Percentiles rank a stretch among this genome's conserved stretches.
These are phyloP conservation scores for Aplysia californica DNA, from an alignment of 1,140 invertebrate species.

Conservation along the genomic window DNA sequence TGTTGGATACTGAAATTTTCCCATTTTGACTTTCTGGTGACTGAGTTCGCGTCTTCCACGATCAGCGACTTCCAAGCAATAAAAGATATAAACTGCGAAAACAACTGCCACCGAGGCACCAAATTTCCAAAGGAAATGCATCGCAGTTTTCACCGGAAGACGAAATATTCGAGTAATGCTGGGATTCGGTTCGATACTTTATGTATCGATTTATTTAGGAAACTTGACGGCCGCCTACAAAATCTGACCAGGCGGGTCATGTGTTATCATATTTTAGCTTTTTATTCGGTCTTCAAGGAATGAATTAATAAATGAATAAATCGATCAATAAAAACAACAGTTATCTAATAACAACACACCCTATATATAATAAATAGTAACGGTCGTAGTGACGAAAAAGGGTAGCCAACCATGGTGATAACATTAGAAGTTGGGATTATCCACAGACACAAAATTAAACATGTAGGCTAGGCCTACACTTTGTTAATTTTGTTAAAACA, in stretches of 20 bases:
- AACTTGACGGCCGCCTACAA: background rate
- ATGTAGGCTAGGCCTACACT: too few relatives aligned
- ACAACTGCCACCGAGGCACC: background rate
- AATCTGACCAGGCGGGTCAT: background rate
- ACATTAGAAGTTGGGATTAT: background rate
- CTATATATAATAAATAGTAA: too few relatives aligned
- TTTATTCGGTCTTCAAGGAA: background rate
- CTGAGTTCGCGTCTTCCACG: background rate
- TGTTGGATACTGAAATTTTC: conserved; percentile 76
- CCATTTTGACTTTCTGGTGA: conserved; percentile 29
- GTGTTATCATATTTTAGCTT: conserved; percentile 10
- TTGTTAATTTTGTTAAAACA: too few relatives aligned
- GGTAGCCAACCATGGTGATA: background rate
- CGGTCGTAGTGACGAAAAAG: background rate
- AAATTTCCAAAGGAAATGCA: background rate
- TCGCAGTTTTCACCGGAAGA: background rate
- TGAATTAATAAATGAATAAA: conserved; percentile 6
- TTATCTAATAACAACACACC: background rate
- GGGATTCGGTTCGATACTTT: too few relatives aligned
- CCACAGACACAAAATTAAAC: too few relatives aligned
- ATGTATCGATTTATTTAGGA: background rate
- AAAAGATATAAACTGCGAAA: background rate
- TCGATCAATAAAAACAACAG: background rate
- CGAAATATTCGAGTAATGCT: too few relatives aligned
- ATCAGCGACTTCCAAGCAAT: background rate